These are phyloP conservation scores for Vulpes ferrilata DNA, from an alignment of 2,113 vertebrate genomes.

Conservation along the genomic window DNA sequence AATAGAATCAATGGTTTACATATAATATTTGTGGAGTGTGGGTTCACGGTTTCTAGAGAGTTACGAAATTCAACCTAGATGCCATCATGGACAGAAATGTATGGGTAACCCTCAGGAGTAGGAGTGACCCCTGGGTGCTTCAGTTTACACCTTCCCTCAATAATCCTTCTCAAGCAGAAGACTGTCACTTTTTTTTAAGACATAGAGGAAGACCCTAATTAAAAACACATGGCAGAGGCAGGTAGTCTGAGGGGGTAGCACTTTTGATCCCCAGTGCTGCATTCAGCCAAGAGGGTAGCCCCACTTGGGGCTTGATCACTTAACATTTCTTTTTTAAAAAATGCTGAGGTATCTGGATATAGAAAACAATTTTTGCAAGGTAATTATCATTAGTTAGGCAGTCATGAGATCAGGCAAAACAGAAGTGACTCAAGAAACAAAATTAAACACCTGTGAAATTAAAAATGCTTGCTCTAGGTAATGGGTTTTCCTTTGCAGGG, in stretches of 20 bases:
- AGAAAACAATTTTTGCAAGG: background rate
- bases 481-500: background rate
- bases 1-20: background rate
- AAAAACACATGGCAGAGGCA: conserved; percentile 24
- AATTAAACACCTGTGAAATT: background rate
- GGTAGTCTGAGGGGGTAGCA: background rate
- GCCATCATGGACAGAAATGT: background rate
- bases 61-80: background rate
- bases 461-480: background rate
- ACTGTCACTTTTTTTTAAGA: conserved; percentile 55
- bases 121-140: background rate
- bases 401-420: background rate
- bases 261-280: background rate
- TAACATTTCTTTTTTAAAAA: background rate
- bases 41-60: background rate
- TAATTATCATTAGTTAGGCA: background rate
- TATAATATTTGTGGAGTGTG: background rate
- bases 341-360: background rate
- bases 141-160: conserved; percentile 13
- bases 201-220: background rate
- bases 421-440: background rate
- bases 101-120: background rate
- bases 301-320: background rate
- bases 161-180: conserved; percentile 56
- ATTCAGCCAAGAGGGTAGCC: background rate